Base-by-base conservation (phyloP, 1,140 invertebrate genomes). In the Drosophila ironensis region DNA sequence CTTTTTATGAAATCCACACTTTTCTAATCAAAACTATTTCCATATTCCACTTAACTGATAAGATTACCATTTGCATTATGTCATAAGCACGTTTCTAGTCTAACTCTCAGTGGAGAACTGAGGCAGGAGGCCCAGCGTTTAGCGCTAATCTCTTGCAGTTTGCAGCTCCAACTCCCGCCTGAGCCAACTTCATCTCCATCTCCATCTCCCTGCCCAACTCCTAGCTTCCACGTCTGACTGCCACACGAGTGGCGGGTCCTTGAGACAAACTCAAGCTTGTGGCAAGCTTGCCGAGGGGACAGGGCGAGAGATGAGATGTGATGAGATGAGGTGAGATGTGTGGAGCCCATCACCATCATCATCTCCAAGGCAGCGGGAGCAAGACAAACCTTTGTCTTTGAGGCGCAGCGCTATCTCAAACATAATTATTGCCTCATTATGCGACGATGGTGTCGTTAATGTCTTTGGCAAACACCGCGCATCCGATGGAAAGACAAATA, bases 341-440 rank as follows among this genome's bases (percentile, higher is more conserved):
- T 8, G 40, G 20, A n/a, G n/a, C n/a, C n/a, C n/a, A n/a, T n/a
- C n/a, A n/a, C n/a, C n/a, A n/a, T n/a, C n/a, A n/a, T n/a, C n/a
- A n/a, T n/a, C n/a, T n/a, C n/a, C 19, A 22, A 5, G 16, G 2
- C 19, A 7, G 17, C 14, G 25, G 17, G 11, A 6, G 11, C 48
- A 40, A 41, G 56, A 25, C 61, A 68, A 68, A 46, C 51, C 66
- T 70, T 71, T 71, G 67, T 71, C 67, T 71, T 61, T 60, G 30
- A 40, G 17, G 42, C 67, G 42, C 54, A 71, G 35, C 41, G 54
- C 54, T 71, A 61, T 71, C 46, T 76, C 48, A 66, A 77, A 82
- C 80, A 84, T 84, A 84, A 82, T 82, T 86, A 82, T 86, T 70
- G 73, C 59, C 69, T 77, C 80, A 82, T 82, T 84, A 82, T 84